These are phyloP conservation scores for Emydoidea blandingii DNA, from an alignment of 2,797 vertebrate genomes.

Conservation along the genomic window DNA sequence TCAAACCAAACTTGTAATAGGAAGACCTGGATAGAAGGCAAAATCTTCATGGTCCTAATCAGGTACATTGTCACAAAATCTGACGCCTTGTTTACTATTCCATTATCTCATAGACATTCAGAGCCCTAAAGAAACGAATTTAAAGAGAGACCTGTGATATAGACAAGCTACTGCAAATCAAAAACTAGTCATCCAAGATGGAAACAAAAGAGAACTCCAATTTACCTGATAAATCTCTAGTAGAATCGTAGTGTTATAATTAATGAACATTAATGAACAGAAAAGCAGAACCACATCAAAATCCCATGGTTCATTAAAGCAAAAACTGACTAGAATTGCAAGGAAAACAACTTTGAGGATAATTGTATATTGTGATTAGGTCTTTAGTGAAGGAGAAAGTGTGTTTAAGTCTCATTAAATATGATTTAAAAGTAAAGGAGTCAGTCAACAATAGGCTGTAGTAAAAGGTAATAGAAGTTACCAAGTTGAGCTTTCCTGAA, in stretches of 20 bases:
- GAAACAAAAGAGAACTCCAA: background rate
- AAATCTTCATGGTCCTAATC: constrained; percentile 20
- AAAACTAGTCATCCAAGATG: constrained; percentile 26
- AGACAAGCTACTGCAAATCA: constrained; percentile 34
- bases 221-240: constrained; percentile 15
- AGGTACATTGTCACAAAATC: constrained; percentile 55
- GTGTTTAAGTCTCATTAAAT: background rate
- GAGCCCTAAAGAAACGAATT: constrained; percentile 41
- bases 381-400: background rate
- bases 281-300: background rate
- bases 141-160: constrained; percentile 41
- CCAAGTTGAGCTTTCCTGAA: constrained; percentile 22
- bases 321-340: background rate
- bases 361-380: background rate
- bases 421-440: background rate
- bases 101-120: constrained; percentile 50
- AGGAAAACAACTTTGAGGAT: constrained; percentile 1
- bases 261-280: constrained; percentile 39
- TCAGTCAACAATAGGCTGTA: background rate
- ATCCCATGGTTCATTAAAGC: background rate
- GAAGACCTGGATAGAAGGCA: background rate
- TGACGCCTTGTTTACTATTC: constrained; percentile 45
- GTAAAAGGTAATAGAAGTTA: background rate
- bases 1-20: constrained; percentile 5
- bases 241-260: constrained; percentile 9